These are phyloP conservation scores for Synodontis membranacea DNA, from an alignment of 2,113 vertebrate genomes.

Conservation along the genomic window DNA sequence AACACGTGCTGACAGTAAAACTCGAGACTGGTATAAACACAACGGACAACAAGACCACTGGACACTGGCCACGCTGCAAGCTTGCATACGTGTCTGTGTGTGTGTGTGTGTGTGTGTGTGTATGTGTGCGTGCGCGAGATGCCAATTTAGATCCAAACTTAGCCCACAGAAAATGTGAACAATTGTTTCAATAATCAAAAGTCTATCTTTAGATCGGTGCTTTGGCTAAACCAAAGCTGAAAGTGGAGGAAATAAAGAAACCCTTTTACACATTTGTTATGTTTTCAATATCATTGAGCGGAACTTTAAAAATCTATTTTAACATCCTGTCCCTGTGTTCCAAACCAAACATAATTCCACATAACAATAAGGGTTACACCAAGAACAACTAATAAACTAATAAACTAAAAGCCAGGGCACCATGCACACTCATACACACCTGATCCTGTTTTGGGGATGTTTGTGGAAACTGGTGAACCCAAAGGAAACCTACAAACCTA, in stretches of 20 bases:
- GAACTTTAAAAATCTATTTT: neutral
- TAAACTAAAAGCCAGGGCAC: neutral
- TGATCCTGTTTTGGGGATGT: neutral
- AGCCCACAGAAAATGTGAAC: neutral
- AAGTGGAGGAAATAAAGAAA: no score
- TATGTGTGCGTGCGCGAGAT: neutral
- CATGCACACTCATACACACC: neutral
- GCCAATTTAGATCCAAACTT: neutral
- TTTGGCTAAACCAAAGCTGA: no score
- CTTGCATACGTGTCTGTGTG: neutral
- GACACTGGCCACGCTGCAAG: constrained; percentile 2
- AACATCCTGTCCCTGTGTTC: neutral
- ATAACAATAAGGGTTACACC: neutral
- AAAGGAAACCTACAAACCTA: neutral
- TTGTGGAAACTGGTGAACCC: neutral
- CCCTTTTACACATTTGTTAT: neutral
- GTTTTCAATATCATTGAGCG: neutral
- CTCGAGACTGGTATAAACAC: neutral
- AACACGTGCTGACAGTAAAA: constrained; percentile 55
- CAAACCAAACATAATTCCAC: neutral
- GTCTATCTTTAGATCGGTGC: neutral
- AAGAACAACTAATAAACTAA: neutral
- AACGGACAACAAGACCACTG: constrained; percentile 25
- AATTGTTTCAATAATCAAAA: neutral
- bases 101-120: neutral